Conservation (phyloP, 2,888 invertebrate species). For the Orchesellides sinensis region DNA sequence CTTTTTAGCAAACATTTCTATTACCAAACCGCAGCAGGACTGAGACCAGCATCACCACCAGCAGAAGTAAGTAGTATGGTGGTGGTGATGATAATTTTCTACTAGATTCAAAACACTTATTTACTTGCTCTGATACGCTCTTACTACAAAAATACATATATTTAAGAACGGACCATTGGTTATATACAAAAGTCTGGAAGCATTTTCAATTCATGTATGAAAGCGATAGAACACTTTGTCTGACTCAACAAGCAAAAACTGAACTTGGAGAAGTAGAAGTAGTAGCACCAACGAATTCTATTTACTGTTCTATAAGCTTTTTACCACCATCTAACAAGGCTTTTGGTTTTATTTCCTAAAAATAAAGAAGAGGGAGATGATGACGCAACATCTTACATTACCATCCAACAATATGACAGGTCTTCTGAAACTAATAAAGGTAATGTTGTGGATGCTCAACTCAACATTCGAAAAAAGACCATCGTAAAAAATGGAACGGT, state of each 20-base stretch:
- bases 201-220: too few species aligned
- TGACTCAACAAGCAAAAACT: background rate
- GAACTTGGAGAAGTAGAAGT: background rate
- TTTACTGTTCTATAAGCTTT: too few species aligned
- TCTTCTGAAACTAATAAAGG: background rate
- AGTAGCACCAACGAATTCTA: background rate
- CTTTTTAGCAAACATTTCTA: constrained; percentile 73
- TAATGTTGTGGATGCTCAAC: too few species aligned
- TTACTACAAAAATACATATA: constrained; percentile 6
- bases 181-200: too few species aligned
- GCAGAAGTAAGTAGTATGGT: background rate
- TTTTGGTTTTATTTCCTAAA: too few species aligned
- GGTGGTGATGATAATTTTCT: too few species aligned
- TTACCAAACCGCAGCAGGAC: background rate
- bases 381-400: background rate
- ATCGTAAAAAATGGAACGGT: background rate
- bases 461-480: too few species aligned
- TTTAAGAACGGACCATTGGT: background rate
- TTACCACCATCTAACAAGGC: too few species aligned
- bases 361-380: too few species aligned
- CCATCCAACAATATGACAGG: background rate
- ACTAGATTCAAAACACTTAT: too few species aligned
- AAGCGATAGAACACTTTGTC: constrained; percentile 11
- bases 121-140: background rate
- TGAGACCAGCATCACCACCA: background rate